phyloP scores from a whole-genome alignment of 2,113 vertebrate genomes.

The Stomatorhinus ivindoensis region DNA sequence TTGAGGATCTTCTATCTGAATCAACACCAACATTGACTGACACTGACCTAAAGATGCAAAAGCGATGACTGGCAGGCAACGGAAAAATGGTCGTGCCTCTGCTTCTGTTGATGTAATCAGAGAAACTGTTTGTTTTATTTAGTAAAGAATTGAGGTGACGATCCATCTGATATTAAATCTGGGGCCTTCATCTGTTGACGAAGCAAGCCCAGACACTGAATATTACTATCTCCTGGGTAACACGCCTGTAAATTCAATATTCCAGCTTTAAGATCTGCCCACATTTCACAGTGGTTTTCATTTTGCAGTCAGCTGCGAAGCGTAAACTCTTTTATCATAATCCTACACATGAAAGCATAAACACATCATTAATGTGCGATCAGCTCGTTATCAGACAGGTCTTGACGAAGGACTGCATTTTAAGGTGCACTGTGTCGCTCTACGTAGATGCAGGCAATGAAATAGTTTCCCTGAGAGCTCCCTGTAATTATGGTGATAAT shows the following conservation, averaged over 20 bases:
- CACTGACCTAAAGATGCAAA: neutral
- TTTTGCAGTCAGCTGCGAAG: neutral
- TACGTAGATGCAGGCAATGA: neutral
- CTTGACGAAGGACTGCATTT: neutral
- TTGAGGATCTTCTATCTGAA: neutral
- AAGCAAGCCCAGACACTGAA: neutral
- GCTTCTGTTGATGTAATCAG: neutral
- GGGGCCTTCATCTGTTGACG: neutral
- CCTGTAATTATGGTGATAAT: neutral
- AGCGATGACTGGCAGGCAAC: neutral
- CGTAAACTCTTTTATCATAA: neutral
- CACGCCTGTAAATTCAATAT: neutral
- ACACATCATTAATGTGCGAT: neutral
- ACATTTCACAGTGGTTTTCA: neutral
- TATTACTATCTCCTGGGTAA: neutral
- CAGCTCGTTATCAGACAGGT: neutral
- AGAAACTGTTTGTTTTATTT: neutral
- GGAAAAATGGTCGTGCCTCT: neutral
- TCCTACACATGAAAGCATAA: neutral
- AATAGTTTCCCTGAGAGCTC: neutral
- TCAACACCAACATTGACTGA: neutral
- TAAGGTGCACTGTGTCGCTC: neutral
- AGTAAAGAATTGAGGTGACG: neutral
- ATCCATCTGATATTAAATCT: neutral
- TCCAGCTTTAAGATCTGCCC: neutral